phyloP scores from a whole-genome alignment of 2,797 vertebrate genomes.

The Crypturellus tataupa region DNA sequence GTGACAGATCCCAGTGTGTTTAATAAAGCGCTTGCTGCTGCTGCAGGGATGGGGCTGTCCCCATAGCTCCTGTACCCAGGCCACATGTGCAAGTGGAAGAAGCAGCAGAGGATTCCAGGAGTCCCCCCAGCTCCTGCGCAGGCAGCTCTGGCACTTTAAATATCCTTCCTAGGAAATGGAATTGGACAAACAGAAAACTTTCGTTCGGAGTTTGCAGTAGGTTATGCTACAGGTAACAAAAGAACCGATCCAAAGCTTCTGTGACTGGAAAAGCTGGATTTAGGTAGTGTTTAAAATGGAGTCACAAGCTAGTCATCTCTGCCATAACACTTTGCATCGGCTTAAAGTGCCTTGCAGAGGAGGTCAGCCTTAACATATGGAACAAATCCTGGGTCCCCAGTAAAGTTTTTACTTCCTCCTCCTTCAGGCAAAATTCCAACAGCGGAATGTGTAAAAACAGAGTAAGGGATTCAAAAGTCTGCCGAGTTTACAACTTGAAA shows the following conservation, averaged over 20 bases:
- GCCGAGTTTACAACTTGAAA: slow-evolving; percentile 20
- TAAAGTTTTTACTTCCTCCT: slow-evolving; percentile 28
- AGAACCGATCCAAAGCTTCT: not conserved
- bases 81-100: not conserved
- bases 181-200: not conserved
- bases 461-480: slow-evolving; percentile 14
- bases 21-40: not conserved
- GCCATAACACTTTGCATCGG: not conserved
- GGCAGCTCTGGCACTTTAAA: not conserved
- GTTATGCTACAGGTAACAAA: not conserved
- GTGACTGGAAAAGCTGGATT: not conserved
- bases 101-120: slow-evolving; percentile 6
- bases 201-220: not conserved
- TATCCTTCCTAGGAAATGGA: not conserved
- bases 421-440: slow-evolving; percentile 20
- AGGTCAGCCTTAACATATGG: slow-evolving; percentile 44
- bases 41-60: slow-evolving; percentile 26
- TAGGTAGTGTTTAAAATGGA: not conserved
- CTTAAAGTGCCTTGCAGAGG: slow-evolving; percentile 19
- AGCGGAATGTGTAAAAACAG: slow-evolving; percentile 1
- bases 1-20: slow-evolving; percentile 22
- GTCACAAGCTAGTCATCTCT: not conserved
- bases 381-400: not conserved
- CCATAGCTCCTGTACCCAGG: not conserved
- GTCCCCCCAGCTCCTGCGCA: not conserved